Percentiles rank a stretch among this genome's conserved stretches.
Evolutionary conservation across 1,140 invertebrate genomes (phyloP).

Genomic region (Lepidurus arcticus): DNA sequence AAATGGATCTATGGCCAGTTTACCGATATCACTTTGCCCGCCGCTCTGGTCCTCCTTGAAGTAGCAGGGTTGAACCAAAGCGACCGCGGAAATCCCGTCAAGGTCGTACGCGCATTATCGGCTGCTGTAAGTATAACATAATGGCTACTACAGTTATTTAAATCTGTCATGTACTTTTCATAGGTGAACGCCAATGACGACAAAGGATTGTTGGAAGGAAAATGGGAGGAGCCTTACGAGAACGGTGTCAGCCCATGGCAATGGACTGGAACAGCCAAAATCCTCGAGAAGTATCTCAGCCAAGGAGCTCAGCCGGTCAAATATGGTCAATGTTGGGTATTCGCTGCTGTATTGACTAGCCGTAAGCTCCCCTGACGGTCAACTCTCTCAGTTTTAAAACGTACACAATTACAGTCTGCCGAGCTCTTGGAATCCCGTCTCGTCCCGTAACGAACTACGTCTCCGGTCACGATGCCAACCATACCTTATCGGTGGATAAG

Average conservation of each 20-base stretch:
- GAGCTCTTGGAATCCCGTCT: conserved; percentile 50
- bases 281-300: conserved; percentile 42
- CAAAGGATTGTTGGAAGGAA: conserved; percentile 45
- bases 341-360: conserved; percentile 46
- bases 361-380: conserved; percentile 35
- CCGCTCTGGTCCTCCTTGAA: conserved; percentile 39
- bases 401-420: conserved; percentile 43
- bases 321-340: conserved; percentile 51
- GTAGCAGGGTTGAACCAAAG: conserved; percentile 37
- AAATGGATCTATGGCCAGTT: conserved; percentile 49
- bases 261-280: conserved; percentile 42
- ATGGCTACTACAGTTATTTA: neutral
- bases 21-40: conserved; percentile 42
- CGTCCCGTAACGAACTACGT: conserved; percentile 50
- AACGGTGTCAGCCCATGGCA: conserved; percentile 42
- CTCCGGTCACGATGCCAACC: conserved; percentile 51
- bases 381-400: neutral
- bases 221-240: conserved; percentile 47
- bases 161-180: conserved; percentile 27
- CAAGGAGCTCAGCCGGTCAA: conserved; percentile 44
- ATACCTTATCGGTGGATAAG: conserved; percentile 48
- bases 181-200: conserved; percentile 46
- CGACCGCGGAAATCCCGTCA: conserved; percentile 44
- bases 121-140: conserved; percentile 39
- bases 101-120: conserved; percentile 44